These are phyloP conservation scores for Euphonia xanthogaster DNA, from an alignment of 2,797 vertebrate genomes.

Conservation along the genomic window DNA sequence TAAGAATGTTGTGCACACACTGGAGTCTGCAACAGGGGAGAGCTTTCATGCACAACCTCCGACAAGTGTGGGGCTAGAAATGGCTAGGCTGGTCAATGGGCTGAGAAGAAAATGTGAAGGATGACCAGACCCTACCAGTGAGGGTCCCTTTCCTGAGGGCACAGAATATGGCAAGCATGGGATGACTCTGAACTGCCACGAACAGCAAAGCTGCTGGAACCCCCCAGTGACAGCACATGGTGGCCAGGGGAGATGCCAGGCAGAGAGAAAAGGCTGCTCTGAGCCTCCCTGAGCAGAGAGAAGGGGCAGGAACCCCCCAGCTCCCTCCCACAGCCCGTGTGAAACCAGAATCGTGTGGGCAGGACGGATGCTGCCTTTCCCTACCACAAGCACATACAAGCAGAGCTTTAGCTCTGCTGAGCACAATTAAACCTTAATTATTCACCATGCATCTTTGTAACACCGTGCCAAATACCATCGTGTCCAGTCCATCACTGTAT, in stretches of 20 bases:
- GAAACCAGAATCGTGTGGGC: background rate
- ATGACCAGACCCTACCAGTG: background rate
- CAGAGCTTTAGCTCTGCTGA: background rate
- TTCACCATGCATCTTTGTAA: background rate
- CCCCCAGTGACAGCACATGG: background rate
- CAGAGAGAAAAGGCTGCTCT: background rate
- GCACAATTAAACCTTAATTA: background rate
- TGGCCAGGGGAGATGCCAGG: background rate
- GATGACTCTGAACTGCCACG: background rate
- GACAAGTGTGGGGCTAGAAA: rapidly evolving
- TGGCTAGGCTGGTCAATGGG: rapidly evolving
- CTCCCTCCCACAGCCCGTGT: background rate
- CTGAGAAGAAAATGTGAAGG: background rate
- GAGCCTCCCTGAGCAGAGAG: background rate
- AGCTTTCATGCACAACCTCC: background rate
- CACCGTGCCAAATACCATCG: background rate
- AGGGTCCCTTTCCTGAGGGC: background rate
- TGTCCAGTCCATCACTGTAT: background rate
- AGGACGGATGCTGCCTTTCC: background rate
- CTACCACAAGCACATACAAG: background rate
- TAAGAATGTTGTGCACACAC: background rate
- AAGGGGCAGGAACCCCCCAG: background rate
- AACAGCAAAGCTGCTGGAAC: background rate
- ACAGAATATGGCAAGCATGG: rapidly evolving
- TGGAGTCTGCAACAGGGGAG: background rate